Evolutionary conservation across 2,888 invertebrate genomes (phyloP), one percentile per base, ranked within the genome.

Genomic region (Meiosimyza decipiens): DNA sequence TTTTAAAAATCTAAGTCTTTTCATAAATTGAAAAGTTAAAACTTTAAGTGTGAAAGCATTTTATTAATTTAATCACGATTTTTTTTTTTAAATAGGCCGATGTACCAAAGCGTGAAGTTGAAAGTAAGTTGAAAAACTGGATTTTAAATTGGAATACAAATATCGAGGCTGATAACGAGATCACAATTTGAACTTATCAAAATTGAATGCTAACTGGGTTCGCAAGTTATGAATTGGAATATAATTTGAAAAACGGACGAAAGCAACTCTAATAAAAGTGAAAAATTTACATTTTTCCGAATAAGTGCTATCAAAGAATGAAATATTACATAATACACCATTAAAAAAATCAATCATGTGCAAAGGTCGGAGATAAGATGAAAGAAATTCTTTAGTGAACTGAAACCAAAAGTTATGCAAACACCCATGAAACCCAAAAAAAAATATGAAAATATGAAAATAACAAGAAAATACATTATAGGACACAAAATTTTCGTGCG

Each of bases 51-150:
- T 63, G n/a, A 66, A 68, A 76, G 47, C 55, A 57, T 64, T 72
- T 74, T 66, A 65, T 68, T 74, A 62, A 76, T 66, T 62, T 71
- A 69, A 65, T 47, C 47, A 63, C 72, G 72, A 28, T 76, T 78
- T 77, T 77, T 73, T 77, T 75, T 80, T 80, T 74, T 75, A 75
- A 70, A 85, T 91, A 95, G 95, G 93, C 94, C 84, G 86, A 95
- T 90, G 91, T 95, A 88, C 92, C 92, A 89, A 92, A 93, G 89
- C 93, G 92, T 90, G 95, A 95, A 88, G 88, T 95, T 88, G 95
- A 95, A 91, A 94, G 95, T 95, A 90, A 95, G 95, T 94, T 90
- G 79, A 64, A 74, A 75, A 75, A 59, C 15, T 55, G 54, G 57
- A 72, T 55, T 13, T n/a, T 15, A 6, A 40, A 13, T 47, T 49